Conservation (phyloP, 1,140 invertebrate species). For the Nephotettix cincticeps region DNA sequence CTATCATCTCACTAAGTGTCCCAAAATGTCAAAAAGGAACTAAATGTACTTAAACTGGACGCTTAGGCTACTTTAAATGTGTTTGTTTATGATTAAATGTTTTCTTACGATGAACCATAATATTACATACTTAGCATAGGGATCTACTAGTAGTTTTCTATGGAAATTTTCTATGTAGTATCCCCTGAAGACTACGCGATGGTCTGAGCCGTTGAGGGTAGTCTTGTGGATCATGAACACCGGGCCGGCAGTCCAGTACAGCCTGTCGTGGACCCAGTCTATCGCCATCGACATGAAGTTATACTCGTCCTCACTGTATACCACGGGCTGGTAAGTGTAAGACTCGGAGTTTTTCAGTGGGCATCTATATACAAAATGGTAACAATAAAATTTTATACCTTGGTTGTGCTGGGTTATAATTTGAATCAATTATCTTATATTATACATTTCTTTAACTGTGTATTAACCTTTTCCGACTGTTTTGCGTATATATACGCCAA, state of each 20-base stretch:
- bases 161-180: conserved; percentile 2
- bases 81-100: too few relatives aligned
- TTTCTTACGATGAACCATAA: too few relatives aligned
- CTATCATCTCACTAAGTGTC: too few relatives aligned
- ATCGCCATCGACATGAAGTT: neutral
- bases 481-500: too few relatives aligned
- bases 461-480: too few relatives aligned
- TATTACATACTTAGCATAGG: neutral
- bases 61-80: too few relatives aligned
- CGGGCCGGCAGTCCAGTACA: neutral
- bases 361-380: neutral
- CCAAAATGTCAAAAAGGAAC: too few relatives aligned
- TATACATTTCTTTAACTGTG: too few relatives aligned
- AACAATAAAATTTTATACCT: too few relatives aligned
- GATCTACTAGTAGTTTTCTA: neutral
- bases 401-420: too few relatives aligned
- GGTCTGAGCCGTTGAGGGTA: neutral
- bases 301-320: conserved; percentile 12
- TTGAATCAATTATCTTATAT: too few relatives aligned
- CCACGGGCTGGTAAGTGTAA: neutral
- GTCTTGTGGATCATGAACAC: conserved; percentile 1
- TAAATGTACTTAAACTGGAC: too few relatives aligned
- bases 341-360: neutral
- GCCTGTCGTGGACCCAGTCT: neutral
- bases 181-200: neutral